phyloP scores from a whole-genome alignment of 2,797 vertebrate genomes.

The Gymnocypris eckloni region DNA sequence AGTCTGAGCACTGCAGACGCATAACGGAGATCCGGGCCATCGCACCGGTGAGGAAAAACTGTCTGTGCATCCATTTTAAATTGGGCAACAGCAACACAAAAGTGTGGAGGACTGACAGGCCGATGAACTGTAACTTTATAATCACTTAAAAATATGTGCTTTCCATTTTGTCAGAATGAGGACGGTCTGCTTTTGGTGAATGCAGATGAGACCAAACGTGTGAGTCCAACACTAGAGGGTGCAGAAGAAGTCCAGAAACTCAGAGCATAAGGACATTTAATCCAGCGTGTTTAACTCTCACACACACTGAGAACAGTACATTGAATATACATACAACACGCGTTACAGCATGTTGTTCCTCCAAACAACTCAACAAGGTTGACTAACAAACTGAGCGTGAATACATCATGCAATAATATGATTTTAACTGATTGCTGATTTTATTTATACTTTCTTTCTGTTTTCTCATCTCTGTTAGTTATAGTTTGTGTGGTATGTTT shows the following conservation, averaged over 20 bases:
- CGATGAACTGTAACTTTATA: conserved; percentile 53
- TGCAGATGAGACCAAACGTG: neutral
- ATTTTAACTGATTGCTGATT: neutral
- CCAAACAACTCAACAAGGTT: neutral
- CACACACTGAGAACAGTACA: neutral
- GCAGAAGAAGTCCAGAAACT: conserved; percentile 19
- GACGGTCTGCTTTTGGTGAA: neutral
- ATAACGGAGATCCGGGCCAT: conserved; percentile 27
- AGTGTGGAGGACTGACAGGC: conserved; percentile 55
- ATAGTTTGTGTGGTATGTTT: neutral
- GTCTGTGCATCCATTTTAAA: conserved; percentile 58
- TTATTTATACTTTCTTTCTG: neutral
- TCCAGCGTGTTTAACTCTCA: neutral
- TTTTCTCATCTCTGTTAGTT: neutral
- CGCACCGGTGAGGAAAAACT: conserved; percentile 59
- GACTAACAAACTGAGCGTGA: neutral
- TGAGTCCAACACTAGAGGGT: conserved; percentile 54
- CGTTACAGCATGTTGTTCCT: neutral
- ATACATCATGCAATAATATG: neutral
- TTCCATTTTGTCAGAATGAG: neutral
- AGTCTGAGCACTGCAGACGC: conserved; percentile 3
- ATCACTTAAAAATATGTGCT: conserved; percentile 16
- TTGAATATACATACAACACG: too few relatives aligned
- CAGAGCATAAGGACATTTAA: neutral
- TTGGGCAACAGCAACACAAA: conserved; percentile 17